A percentile compares a stretch with the other conserved stretches of the same genome.
Conservation (phyloP, 2,888 invertebrate species). For the Papilio demoleus region DNA sequence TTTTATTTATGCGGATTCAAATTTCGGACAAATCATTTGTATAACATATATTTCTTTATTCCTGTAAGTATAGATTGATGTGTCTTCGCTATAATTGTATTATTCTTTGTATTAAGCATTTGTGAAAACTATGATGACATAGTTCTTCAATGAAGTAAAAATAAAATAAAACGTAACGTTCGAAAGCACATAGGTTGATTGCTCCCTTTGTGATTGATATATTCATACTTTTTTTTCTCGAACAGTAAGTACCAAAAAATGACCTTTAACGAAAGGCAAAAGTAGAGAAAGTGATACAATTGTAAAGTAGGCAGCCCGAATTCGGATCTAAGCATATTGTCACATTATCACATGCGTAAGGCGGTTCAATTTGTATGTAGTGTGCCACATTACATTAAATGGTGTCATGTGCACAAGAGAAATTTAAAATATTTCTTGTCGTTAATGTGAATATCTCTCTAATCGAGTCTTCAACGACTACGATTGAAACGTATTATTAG, state of each 20-base stretch:
- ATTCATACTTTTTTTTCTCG: neutral
- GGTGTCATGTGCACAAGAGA: constrained; percentile 20
- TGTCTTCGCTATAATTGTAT: no score
- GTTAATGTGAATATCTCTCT: constrained; percentile 18
- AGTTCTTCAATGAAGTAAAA: no score
- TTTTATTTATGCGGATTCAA: neutral
- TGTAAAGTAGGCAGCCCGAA: constrained; percentile 54
- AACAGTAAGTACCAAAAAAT: neutral
- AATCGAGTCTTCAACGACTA: constrained; percentile 25
- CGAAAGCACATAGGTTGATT: constrained; percentile 23
- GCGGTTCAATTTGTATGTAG: constrained; percentile 6
- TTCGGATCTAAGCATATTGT: constrained; percentile 62
- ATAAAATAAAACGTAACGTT: neutral
- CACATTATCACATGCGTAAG: constrained; percentile 67
- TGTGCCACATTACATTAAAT: constrained; percentile 28
- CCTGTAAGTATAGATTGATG: no score
- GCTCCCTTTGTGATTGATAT: neutral
- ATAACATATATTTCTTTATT: no score
- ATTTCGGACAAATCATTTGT: neutral
- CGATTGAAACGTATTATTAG: constrained; percentile 10
- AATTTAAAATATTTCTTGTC: constrained; percentile 19
- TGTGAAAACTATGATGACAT: no score
- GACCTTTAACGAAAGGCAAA: neutral
- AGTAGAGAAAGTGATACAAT: constrained; percentile 33
- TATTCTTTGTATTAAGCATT: no score